Conservation (phyloP, 2,888 invertebrate genomes). For the Parnassius orleans region DNA sequence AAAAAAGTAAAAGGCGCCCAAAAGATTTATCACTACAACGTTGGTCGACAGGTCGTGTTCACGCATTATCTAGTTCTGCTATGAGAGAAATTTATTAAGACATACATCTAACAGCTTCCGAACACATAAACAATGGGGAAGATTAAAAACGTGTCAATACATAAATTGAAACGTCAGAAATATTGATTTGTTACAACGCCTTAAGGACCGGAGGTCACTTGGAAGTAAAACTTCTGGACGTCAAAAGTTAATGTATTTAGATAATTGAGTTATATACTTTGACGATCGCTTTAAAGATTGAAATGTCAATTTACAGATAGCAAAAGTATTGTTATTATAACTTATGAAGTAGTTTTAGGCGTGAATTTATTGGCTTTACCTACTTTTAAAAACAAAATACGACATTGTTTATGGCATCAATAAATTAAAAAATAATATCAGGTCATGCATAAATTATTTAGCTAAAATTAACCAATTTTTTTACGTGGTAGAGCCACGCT, state of each 20-base stretch:
- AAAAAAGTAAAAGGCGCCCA: slow-evolving; percentile 54
- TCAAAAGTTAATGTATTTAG: slow-evolving; percentile 45
- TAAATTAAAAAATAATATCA: too few relatives aligned
- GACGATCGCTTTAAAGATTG: slow-evolving; percentile 15
- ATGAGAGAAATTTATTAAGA: slow-evolving; percentile 63
- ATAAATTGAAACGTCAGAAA: slow-evolving; percentile 75
- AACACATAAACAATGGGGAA: slow-evolving; percentile 69
- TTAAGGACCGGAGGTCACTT: slow-evolving; percentile 43
- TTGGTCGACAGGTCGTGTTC: slow-evolving; percentile 39
- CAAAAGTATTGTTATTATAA: slow-evolving; percentile 23
- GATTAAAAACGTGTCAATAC: slow-evolving; percentile 77
- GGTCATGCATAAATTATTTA: too few relatives aligned
- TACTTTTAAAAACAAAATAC: too few relatives aligned
- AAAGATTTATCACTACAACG: slow-evolving; percentile 70
- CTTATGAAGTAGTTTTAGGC: slow-evolving; percentile 14
- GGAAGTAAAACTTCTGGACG: slow-evolving; percentile 42
- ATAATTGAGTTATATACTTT: slow-evolving; percentile 43
- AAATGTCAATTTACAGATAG: slow-evolving; percentile 12
- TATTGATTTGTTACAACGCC: slow-evolving; percentile 69
- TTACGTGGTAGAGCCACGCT: too few relatives aligned
- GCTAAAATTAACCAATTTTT: too few relatives aligned
- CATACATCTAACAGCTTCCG: slow-evolving; percentile 62
- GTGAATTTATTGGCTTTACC: slow-evolving; percentile 6
- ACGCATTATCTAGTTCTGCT: slow-evolving; percentile 45
- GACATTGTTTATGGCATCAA: too few relatives aligned